Conservation (phyloP, 2,113 vertebrate species). For the Trogon surrucura region DNA sequence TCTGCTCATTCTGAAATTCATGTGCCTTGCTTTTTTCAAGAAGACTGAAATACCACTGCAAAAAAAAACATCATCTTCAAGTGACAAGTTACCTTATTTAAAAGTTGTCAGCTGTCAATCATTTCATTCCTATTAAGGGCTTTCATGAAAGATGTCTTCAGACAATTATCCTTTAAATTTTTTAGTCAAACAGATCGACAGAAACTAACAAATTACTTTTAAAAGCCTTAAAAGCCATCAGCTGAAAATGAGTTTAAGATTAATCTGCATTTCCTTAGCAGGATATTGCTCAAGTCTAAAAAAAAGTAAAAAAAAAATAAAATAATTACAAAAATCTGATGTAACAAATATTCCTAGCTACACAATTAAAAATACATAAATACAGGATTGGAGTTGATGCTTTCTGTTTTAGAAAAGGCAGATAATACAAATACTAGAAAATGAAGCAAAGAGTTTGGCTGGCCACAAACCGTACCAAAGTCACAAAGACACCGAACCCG, state of each 20-base stretch:
- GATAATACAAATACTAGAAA: background rate
- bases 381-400: background rate
- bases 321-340: background rate
- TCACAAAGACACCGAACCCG: rapidly evolving
- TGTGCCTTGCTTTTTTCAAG: background rate
- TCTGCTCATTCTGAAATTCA: slow-evolving; percentile 61
- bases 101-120: background rate
- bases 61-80: background rate
- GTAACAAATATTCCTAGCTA: background rate
- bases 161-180: slow-evolving; percentile 18
- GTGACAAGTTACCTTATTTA: background rate
- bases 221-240: background rate
- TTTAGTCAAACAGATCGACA: background rate
- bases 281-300: background rate
- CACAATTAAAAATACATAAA: background rate
- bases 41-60: background rate
- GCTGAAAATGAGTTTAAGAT: background rate
- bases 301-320: background rate
- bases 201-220: background rate
- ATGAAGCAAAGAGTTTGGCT: background rate
- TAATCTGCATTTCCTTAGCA: background rate
- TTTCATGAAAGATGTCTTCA: background rate
- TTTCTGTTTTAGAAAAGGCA: no score
- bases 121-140: background rate
- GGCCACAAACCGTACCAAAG: background rate